Conservation (phyloP, 2,113 vertebrate genomes). For the Caloenas nicobarica region DNA sequence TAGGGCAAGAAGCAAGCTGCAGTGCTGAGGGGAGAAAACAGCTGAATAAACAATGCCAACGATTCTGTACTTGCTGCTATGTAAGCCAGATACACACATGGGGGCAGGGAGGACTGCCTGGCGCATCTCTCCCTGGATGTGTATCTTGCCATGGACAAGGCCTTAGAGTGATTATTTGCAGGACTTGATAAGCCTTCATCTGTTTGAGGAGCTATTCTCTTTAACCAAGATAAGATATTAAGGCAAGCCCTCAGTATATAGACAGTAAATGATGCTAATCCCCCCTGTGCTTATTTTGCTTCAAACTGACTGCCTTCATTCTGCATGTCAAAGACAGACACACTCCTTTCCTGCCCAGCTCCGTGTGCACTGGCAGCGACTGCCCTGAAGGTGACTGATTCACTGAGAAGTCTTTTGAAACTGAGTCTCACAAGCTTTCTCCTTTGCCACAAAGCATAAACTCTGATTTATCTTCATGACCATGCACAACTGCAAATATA, state of each 20-base stretch:
- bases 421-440: not conserved
- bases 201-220: not conserved
- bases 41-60: not conserved
- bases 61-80: not conserved
- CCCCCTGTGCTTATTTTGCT: not conserved
- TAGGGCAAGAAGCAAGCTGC: not conserved
- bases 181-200: not conserved
- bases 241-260: not conserved
- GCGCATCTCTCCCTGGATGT: not conserved
- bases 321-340: not conserved
- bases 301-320: not conserved
- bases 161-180: not conserved
- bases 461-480: not conserved
- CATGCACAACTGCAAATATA: not conserved
- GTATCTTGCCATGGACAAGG: not conserved
- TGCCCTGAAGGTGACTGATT: not conserved
- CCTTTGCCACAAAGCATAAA: not conserved
- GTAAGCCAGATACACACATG: fast-evolving
- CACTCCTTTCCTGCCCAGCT: not conserved
- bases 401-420: not conserved
- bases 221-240: not conserved
- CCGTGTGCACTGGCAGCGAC: fast-evolving
- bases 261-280: not conserved
- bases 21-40: not conserved
- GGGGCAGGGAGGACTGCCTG: not conserved